Conservation (phyloP, 2,797 vertebrate genomes). For the Sebastes variabilis region DNA sequence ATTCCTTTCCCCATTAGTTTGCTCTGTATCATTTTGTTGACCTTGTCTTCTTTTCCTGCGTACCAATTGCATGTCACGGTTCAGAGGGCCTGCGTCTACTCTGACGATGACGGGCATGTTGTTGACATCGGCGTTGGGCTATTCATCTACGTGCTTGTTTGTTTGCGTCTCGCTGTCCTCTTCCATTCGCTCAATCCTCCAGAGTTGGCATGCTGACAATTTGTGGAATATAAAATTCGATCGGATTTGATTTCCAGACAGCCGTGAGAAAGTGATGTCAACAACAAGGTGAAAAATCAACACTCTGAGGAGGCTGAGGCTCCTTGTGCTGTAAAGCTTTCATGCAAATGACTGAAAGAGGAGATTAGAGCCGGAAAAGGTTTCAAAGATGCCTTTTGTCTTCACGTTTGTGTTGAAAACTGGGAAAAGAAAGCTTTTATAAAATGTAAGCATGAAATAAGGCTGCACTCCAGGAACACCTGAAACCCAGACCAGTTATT, state of each 20-base stretch:
- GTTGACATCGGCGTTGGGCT: slow-evolving; percentile 50
- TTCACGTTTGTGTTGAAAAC: background rate
- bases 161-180: slow-evolving; percentile 52
- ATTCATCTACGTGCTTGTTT: slow-evolving; percentile 62
- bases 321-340: background rate
- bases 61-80: slow-evolving; percentile 44
- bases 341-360: background rate
- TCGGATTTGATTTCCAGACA: slow-evolving; percentile 36
- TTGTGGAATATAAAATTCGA: slow-evolving; percentile 44
- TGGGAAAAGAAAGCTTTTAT: background rate
- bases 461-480: background rate
- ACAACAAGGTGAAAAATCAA: slow-evolving; percentile 38
- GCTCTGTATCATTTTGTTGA: slow-evolving; percentile 53
- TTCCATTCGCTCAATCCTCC: slow-evolving; percentile 33
- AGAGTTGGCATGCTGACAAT: slow-evolving; percentile 32
- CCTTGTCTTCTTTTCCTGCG: slow-evolving; percentile 15
- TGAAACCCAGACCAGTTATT: background rate
- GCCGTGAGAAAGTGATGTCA: slow-evolving; percentile 22
- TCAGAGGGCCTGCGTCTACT: slow-evolving; percentile 40
- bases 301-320: background rate
- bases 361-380: background rate
- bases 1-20: slow-evolving; percentile 49
- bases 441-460: background rate
- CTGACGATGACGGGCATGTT: slow-evolving; percentile 37
- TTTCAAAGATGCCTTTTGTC: background rate